These are phyloP conservation scores for Muscicapa striata DNA, from an alignment of 2,797 vertebrate genomes.

Conservation along the genomic window DNA sequence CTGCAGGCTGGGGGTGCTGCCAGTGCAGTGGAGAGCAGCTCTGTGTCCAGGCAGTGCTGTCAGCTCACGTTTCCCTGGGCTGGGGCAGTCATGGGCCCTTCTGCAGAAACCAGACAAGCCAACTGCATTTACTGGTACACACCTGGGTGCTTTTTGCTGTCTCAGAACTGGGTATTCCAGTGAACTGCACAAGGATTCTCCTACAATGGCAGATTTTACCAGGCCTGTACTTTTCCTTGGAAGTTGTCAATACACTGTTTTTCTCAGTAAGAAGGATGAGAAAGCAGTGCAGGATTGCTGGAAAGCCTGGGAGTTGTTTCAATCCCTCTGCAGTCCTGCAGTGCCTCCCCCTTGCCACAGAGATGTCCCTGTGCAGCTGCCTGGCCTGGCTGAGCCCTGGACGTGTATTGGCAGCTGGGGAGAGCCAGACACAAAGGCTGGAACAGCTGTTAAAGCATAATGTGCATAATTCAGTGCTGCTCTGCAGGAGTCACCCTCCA, in stretches of 20 bases:
- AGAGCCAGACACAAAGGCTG: not conserved
- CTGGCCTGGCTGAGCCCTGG: not conserved
- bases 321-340: not conserved
- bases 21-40: not conserved
- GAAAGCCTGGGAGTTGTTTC: not conserved
- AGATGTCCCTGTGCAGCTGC: not conserved
- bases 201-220: not conserved
- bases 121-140: rapidly evolving
- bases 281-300: not conserved
- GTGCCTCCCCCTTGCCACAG: not conserved
- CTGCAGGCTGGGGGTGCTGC: not conserved
- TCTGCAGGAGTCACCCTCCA: not conserved
- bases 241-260: rapidly evolving
- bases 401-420: not conserved
- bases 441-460: not conserved
- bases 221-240: not conserved
- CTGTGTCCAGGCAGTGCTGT: not conserved
- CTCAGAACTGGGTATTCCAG: not conserved
- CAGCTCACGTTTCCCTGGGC: rapidly evolving
- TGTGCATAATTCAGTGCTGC: not conserved
- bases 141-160: not conserved
- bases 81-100: rapidly evolving
- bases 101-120: not conserved
- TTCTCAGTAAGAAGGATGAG: not conserved
- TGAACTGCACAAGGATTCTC: not conserved